Conservation (phyloP, 2,113 vertebrate genomes). For the Oplegnathus fasciatus region DNA sequence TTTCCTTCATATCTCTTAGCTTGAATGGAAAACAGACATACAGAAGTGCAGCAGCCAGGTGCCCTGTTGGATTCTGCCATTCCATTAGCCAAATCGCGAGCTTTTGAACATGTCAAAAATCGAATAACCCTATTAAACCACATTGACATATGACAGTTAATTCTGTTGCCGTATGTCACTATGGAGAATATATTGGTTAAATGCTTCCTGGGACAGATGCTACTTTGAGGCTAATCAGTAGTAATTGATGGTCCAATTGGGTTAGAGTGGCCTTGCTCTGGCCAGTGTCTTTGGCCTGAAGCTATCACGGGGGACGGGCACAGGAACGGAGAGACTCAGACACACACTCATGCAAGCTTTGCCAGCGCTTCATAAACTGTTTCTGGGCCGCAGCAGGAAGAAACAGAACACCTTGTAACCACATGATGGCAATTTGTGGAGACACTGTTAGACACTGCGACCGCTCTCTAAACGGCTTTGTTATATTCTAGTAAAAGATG, state of each 20-base stretch:
- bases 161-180: conserved; percentile 80
- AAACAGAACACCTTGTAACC: conserved; percentile 41
- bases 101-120: conserved; percentile 83
- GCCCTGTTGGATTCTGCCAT: conserved; percentile 63
- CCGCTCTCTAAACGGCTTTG: neutral
- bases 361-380: conserved; percentile 45
- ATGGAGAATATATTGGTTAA: conserved; percentile 83
- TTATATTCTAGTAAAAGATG: neutral
- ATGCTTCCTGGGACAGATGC: conserved; percentile 86
- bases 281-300: conserved; percentile 74
- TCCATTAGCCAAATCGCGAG: conserved; percentile 73
- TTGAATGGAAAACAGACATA: conserved; percentile 24
- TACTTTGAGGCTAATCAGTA: conserved; percentile 84
- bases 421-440: conserved; percentile 27
- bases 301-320: conserved; percentile 55
- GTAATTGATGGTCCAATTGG: conserved; percentile 86
- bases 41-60: conserved; percentile 56
- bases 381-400: conserved; percentile 48
- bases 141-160: conserved; percentile 82
- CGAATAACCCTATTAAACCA: conserved; percentile 80
- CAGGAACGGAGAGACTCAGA: conserved; percentile 37
- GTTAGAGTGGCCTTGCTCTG: conserved; percentile 80
- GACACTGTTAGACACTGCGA: neutral
- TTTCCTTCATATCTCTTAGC: neutral
- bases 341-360: conserved; percentile 26